Conservation (phyloP, 1,140 invertebrate species). For the Diploscapter pachys region DNA sequence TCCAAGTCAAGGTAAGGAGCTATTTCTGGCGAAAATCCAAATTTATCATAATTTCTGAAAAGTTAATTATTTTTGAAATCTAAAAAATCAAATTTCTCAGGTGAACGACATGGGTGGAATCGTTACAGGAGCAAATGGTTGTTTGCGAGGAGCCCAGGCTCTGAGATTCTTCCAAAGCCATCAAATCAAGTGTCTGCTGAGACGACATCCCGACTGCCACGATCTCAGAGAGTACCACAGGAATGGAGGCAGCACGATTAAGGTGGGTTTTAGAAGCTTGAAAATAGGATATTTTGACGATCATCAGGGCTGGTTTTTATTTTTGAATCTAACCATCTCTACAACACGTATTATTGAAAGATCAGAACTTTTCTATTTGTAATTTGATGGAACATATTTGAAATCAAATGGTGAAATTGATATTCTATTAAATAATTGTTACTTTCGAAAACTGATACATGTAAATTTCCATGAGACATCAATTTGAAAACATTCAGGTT, state of each 20-base stretch:
- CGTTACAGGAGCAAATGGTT: slow-evolving; percentile 33
- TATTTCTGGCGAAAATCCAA: no score
- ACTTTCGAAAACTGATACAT: no score
- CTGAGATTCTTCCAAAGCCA: slow-evolving; percentile 98
- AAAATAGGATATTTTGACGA: not conserved
- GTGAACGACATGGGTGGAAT: slow-evolving; percentile 45
- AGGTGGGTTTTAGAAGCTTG: slow-evolving; percentile 36
- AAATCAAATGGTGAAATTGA: no score
- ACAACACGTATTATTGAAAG: no score
- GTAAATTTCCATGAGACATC: not conserved
- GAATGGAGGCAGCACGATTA: slow-evolving; percentile 66
- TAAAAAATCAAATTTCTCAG: not conserved
- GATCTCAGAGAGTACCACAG: slow-evolving; percentile 95
- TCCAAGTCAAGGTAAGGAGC: slow-evolving; percentile 74
- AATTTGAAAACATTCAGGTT: slow-evolving; percentile 71
- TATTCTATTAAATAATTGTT: no score
- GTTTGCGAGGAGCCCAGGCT: slow-evolving; percentile 74
- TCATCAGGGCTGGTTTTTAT: no score
- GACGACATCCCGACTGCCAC: slow-evolving; percentile 87
- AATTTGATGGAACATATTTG: no score
- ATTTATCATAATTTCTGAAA: not conserved
- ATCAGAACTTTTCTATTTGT: no score
- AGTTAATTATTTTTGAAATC: not conserved
- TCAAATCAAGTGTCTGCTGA: slow-evolving; percentile 85
- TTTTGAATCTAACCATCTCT: no score